Base-by-base conservation (phyloP, 2,888 invertebrate genomes). In the Zelleria hepariella region DNA sequence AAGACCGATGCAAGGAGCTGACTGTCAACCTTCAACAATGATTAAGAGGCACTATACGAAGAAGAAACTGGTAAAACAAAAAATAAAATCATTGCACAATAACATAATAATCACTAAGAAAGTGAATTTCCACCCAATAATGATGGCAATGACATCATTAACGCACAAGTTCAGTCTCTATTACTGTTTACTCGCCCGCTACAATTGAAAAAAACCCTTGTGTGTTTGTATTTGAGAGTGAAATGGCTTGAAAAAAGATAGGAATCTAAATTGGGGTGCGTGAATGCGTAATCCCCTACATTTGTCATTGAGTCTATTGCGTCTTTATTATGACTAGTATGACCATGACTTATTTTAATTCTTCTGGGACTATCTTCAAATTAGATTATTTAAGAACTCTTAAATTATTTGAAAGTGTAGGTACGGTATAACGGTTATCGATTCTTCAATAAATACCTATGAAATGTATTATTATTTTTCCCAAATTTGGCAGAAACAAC, bases 261-360 rank as follows among this genome's bases (percentile, higher is more conserved):
- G 23, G 20, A 51, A 26, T 25, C 51, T 70, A 62, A 68, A 67
- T 69, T 42, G 15, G 32, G 32, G 32, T 42, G 32, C 64, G 64
- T 55, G 68, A 71, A 68, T 67, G 69, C 66, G 65, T 67, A 10
- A 59, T 71, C 74, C 72, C 73, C 68, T 68, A 65, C 75, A 73
- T 75, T 78, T 78, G 77, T 78, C 80, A 77, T 74, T 68, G 74
- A 77, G 75, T 76, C 72, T 74, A 75, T 75, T 70, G 68, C 68
- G 64, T 64, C 67, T 64, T 60, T 64, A 54, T 54, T 54, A 54
- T 20, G 54, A 51, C 63, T 73, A 71, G 74, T 77, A 75, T 71
- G 70, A 68, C 78, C 62, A 70, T 60, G 65, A 57, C 54, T 62
- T 62, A 61, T 63, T 64, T 72, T 63, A 7, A n/a, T 24, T 3